Evolutionary conservation across 2,113 vertebrate genomes (phyloP), one percentile per base, ranked within the genome.

Genomic region (Brevimyrus niger): DNA sequence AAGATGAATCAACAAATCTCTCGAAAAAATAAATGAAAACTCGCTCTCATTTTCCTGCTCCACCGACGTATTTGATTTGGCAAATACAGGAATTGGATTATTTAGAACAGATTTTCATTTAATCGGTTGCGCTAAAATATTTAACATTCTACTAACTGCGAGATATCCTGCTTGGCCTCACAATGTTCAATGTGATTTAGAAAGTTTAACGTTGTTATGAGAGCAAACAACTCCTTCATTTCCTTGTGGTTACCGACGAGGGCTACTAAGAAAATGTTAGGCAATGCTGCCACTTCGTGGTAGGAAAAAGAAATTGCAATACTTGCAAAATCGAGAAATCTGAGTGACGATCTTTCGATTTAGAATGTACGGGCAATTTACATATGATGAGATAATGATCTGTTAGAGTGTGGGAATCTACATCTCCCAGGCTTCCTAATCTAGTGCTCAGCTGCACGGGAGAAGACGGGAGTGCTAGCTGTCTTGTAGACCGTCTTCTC

Each of bases 41-140:
- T 88, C 15, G 15, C 7, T 38, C 88, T 76, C 61, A 48, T 7
- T 51, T 38, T 80, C 13, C 27, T 13, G 47, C 15, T 46, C 27
- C 88, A 31, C 4, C 7, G 3, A 7, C 31, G 42, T 80, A 51
- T 88, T 80, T 88, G 88, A 27, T 48, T 88, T 88, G 88, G 88
- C 46, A 19, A 8, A 50, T 27, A 11, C 17, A 47, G 69, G 35
- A 80, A 35, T 15, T 27, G 2, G n/a, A 35, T 51, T 31, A 27
- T 42, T 76, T 35, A 51, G 3, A 76, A 48, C n/a, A 21, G 65
- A 51, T 55, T 31, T 80, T 8, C 65, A 51, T 80, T 69, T 23
- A n/a, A 88, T 50, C 7, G n/a, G 23, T 76, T 27, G 47, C 21
- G 3, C 46, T 48, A n/a, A 88, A 80, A 21, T 53, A 9, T 17